A percentile compares a stretch with the other conserved stretches of the same genome.
Conservation (phyloP, 2,113 vertebrate species). For the Bambusicola thoracicus region DNA sequence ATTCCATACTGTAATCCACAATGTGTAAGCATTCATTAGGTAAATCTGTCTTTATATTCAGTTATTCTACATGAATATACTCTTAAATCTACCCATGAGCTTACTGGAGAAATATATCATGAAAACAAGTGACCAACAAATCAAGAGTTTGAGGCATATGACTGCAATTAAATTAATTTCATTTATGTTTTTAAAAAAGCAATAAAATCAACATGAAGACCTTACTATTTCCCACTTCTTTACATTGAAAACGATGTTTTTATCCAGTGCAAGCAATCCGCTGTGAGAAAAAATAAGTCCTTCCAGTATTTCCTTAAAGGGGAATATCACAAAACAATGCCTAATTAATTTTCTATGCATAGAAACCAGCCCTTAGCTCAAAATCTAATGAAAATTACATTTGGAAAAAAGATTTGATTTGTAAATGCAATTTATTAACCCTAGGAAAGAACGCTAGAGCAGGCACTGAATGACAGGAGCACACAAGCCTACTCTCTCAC, state of each 20-base stretch:
- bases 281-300: not conserved
- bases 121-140: not conserved
- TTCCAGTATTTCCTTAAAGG: not conserved
- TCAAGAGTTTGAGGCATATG: not conserved
- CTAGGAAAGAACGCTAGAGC: rapidly evolving
- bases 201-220: not conserved
- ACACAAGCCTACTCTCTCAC: not conserved
- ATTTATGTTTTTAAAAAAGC: not conserved
- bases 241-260: not conserved
- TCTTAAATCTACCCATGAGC: not conserved
- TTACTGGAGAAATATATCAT: not conserved
- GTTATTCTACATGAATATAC: not conserved
- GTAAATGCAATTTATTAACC: not conserved
- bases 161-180: not conserved
- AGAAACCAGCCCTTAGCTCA: not conserved
- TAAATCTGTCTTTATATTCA: not conserved
- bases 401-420: not conserved
- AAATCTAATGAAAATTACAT: not conserved
- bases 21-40: not conserved
- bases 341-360: not conserved
- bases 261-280: not conserved
- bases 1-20: not conserved
- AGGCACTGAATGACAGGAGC: not conserved
- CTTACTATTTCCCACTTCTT: not conserved
- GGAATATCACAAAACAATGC: not conserved